Conservation (phyloP, 1,140 invertebrate genomes). For the Campoletis sonorensis region DNA sequence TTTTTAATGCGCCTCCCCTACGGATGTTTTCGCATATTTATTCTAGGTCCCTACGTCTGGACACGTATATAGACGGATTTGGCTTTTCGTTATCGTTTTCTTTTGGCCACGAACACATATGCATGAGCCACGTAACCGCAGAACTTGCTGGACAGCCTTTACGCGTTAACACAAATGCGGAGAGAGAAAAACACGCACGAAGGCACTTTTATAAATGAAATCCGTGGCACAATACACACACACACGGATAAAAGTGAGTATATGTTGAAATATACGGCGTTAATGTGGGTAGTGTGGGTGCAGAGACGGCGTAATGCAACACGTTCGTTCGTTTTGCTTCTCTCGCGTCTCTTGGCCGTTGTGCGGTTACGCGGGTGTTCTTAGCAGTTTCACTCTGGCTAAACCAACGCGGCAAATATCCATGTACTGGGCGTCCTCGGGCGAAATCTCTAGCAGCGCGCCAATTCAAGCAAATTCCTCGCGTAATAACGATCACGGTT, state of each 20-base stretch:
- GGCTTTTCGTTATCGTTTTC: neutral
- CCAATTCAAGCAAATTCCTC: slow-evolving; percentile 40
- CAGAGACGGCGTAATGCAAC: slow-evolving; percentile 8
- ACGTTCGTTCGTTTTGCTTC: slow-evolving; percentile 21
- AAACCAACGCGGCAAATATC: slow-evolving; percentile 37
- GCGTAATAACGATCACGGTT: slow-evolving; percentile 21
- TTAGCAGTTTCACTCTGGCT: slow-evolving; percentile 43
- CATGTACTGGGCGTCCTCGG: slow-evolving; percentile 41
- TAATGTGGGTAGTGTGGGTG: neutral
- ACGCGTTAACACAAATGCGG: neutral
- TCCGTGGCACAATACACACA: slow-evolving; percentile 4
- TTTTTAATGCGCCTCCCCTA: neutral
- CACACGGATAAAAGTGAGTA: neutral
- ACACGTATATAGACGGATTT: neutral
- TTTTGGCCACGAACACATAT: no score
- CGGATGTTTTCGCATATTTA: slow-evolving; percentile 24
- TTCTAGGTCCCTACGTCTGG: neutral
- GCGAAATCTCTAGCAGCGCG: slow-evolving; percentile 31
- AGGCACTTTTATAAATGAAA: slow-evolving; percentile 5
- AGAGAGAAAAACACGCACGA: neutral
- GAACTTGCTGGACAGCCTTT: slow-evolving; percentile 19
- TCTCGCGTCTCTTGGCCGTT: neutral
- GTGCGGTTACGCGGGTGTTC: slow-evolving; percentile 35
- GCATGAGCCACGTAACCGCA: neutral
- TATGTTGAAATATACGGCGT: neutral